A percentile compares a stretch with the other conserved stretches of the same genome.
Evolutionary conservation across 2,888 invertebrate species (phyloP).

Genomic region (Latrodectus hesperus): DNA sequence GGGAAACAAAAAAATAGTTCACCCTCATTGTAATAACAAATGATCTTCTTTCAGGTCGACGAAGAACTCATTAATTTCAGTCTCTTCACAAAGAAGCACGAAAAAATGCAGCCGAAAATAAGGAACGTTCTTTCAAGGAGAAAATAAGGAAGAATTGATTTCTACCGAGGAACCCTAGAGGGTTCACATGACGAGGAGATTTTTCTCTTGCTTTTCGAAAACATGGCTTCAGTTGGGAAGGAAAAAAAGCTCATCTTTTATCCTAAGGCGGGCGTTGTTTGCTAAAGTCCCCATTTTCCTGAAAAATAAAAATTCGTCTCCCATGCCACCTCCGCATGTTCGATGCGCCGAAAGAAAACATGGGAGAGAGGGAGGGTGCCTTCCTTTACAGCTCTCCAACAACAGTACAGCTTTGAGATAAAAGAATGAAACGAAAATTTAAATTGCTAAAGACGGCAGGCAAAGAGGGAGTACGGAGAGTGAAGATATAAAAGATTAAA

Average conservation of each 20-base stretch:
- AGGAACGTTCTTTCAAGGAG: slow-evolving; percentile 53
- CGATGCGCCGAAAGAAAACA: slow-evolving; percentile 5
- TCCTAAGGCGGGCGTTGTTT: slow-evolving; percentile 57
- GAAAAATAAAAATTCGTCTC: slow-evolving; percentile 51
- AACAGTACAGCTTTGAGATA: slow-evolving; percentile 47
- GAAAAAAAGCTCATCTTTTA: slow-evolving; percentile 47
- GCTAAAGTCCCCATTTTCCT: slow-evolving; percentile 11
- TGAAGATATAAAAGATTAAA: slow-evolving; percentile 61
- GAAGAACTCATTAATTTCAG: slow-evolving; percentile 65
- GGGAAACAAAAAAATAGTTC: slow-evolving; percentile 32
- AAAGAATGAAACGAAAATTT: slow-evolving; percentile 68
- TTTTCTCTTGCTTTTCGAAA: slow-evolving; percentile 52
- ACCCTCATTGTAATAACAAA: slow-evolving; percentile 60
- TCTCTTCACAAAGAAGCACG: slow-evolving; percentile 42
- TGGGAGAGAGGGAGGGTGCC: too few relatives aligned
- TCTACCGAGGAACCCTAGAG: slow-evolving; percentile 61
- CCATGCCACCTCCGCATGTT: slow-evolving; percentile 30
- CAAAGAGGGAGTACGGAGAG: slow-evolving; percentile 12
- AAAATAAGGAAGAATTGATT: slow-evolving; percentile 60
- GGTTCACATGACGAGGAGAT: slow-evolving; percentile 34
- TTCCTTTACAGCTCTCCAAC: slow-evolving; percentile 4
- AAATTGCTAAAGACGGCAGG: slow-evolving; percentile 63
- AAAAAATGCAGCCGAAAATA: slow-evolving; percentile 60
- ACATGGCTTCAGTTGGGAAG: slow-evolving; percentile 19
- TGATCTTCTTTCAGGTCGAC: slow-evolving; percentile 55